Evolutionary conservation across 23 tunicate genomes (phyloP).

Genomic region (Trididemnum nubilum): DNA sequence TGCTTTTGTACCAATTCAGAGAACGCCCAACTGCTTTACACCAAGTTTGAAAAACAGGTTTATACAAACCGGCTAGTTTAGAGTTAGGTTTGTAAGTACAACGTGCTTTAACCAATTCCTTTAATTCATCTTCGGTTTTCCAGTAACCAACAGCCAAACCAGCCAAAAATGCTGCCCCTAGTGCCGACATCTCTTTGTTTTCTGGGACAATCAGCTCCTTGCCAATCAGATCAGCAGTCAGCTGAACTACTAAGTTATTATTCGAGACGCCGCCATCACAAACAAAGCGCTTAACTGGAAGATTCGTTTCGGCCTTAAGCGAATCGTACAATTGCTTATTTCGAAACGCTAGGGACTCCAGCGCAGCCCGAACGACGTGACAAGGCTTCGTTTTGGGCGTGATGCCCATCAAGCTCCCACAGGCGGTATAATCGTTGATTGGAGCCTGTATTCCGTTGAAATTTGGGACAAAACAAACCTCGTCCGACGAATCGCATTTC

Average conservation of each 20-base stretch:
- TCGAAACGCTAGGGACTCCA: constrained; percentile 90
- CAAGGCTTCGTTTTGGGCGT: constrained; percentile 47
- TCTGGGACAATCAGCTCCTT: constrained; percentile 23
- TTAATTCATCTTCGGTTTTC: constrained; percentile 50
- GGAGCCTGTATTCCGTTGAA: constrained; percentile 96
- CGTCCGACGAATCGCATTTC: constrained; percentile 35
- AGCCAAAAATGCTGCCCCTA: constrained; percentile 90
- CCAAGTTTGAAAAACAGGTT: constrained; percentile 56
- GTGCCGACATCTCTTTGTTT: constrained; percentile 76
- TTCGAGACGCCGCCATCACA: constrained; percentile 93
- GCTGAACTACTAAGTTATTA: constrained; percentile 63
- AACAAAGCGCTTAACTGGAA: constrained; percentile 60
- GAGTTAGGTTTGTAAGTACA: constrained; percentile 39
- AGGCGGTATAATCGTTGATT: constrained; percentile 78
- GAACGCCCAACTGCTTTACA: constrained; percentile 61
- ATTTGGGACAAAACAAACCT: constrained; percentile 85
- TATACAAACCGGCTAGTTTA: constrained; percentile 14
- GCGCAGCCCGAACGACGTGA: constrained; percentile 76
- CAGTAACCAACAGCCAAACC: constrained; percentile 80
- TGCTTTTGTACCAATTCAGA: constrained; percentile 73
- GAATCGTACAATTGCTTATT: constrained; percentile 64
- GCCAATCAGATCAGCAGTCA: constrained; percentile 65
- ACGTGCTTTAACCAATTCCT: constrained; percentile 6
- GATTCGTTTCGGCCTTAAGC: constrained; percentile 59
- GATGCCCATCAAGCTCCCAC: constrained; percentile 88